A percentile compares a stretch with the other conserved stretches of the same genome.
phyloP scores from a whole-genome alignment of 2,113 vertebrate species.

The Phyllostomus discolor region DNA sequence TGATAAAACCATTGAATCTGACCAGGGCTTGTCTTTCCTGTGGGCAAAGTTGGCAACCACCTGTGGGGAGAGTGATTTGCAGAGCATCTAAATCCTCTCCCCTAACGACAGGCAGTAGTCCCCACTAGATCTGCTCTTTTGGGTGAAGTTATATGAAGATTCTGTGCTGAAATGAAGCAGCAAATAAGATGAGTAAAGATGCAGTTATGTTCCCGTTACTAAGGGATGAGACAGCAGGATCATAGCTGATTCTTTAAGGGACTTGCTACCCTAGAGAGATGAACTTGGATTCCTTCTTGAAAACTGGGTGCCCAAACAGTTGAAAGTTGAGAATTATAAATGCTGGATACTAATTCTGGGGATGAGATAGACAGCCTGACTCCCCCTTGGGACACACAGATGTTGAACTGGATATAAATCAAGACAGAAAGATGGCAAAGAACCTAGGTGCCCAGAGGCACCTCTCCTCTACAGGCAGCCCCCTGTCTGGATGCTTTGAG shows the following conservation, averaged over 20 bases:
- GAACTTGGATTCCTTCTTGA: not conserved
- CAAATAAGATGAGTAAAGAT: not conserved
- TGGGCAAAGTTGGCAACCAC: not conserved
- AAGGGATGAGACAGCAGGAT: not conserved
- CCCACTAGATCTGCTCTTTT: not conserved
- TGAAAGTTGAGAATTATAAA: not conserved
- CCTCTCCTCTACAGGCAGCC: not conserved
- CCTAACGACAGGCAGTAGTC: not conserved
- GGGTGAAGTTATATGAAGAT: not conserved
- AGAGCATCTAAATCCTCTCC: not conserved
- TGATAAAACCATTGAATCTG: not conserved
- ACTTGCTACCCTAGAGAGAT: not conserved
- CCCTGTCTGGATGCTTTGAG: too few species aligned
- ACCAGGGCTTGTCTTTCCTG: not conserved
- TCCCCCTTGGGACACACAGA: not conserved
- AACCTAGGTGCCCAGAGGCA: not conserved
- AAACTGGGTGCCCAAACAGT: not conserved
- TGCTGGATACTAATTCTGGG: not conserved
- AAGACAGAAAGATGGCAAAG: not conserved
- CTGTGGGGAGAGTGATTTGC: not conserved
- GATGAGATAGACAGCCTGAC: not conserved
- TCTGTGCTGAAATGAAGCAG: not conserved
- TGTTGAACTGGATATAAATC: not conserved
- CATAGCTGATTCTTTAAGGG: not conserved
- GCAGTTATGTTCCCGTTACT: not conserved